Evolutionary conservation across 2,888 invertebrate species (phyloP), one percentile per base, ranked within the genome.

Genomic region (Drosophila anomalipes): DNA sequence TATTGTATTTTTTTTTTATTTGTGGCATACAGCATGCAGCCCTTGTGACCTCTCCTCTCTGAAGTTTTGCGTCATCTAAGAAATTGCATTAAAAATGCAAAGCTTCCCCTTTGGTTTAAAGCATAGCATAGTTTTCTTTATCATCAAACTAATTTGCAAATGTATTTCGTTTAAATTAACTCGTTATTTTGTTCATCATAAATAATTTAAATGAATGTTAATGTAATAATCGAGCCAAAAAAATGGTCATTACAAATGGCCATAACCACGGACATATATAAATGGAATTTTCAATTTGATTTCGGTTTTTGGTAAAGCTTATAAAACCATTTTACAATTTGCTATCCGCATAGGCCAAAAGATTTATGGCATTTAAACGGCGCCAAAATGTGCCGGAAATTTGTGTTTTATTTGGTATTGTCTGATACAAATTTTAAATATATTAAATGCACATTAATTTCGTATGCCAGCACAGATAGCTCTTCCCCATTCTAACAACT

Each of bases 361-460:
- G 85, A 89, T 89, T 85, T 89, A 84, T 85, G 88, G 62, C 30
- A 62, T 67, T 39, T 67, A 70, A 70, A 51, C 60, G 82, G 54
- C 74, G 65, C 68, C 86, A 81, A 88, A 83, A 79, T 79, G 73
- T 83, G 74, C 72, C 86, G 79, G 86, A 86, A 79, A 90, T 83
- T 83, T 78, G 73, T 77, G 73, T 74, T 70, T 74, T 79, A 77
- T 84, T 85, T 78, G 61, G 66, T 58, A 72, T 81, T 71, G 72
- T 70, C 41, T 37, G 66, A 75, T 75, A 70, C 69, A 74, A 64
- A 83, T 86, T 86, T 71, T 63, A 89, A 82, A 84, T 81, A 82
- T 83, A 86, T 86, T 86, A 89, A 86, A 86, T 75, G 71, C 73
- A 77, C 86, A 89, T 89, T 82, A 82, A 70, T 79, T 81, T 85